Base-by-base conservation (phyloP, 2,888 invertebrate species). In the Polietes domitor region DNA sequence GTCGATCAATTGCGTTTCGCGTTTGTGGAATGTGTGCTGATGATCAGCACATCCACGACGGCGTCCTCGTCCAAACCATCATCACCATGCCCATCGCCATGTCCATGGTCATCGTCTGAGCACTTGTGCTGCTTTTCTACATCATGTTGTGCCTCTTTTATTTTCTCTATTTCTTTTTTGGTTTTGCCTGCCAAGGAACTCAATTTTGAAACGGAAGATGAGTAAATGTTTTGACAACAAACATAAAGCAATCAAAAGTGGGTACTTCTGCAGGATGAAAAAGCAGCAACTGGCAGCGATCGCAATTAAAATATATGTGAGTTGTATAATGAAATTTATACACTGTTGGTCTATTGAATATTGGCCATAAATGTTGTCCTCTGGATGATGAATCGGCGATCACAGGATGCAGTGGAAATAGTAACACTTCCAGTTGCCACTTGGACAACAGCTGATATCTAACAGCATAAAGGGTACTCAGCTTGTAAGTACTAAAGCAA, bases 181-280 rank as follows among this genome's bases (percentile, higher is more conserved):
- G 37, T 58, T 47, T 7, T 72, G 12, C 12, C 17, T 58, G 24
- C 53, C 21, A 47, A 26, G 61, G 63, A 70, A 41, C 55, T 37
- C n/a, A n/a, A 37, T 78, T 71, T 58, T 77, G 28, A 76, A 73
- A 72, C 68, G 79, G 68, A 83, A 79, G 72, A 83, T 76, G 61
- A 73, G 61, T 73, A 61, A 79, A 79, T 79, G 79, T 85, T 85
- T 85, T 79, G 85, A 85, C 82, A 85, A 77, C 73, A 55, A 53
- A 79, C 79, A 82, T 85, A 82, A 82, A 81, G 78, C 78, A 79
- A 75, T 79, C 76, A 81, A 76, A 80, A 28, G 41, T 43, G 70
- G 43, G 17, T 58, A 65, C 75, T 75, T 71, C n/a, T 68, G 41
- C 43, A 68, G 10, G 24, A 43, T 24, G 58, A 43, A 70, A 10